A percentile compares a stretch with the other conserved stretches of the same genome.
These are phyloP conservation scores for Cactoblastis cactorum DNA, from an alignment of 2,888 invertebrate species.

Conservation along the genomic window DNA sequence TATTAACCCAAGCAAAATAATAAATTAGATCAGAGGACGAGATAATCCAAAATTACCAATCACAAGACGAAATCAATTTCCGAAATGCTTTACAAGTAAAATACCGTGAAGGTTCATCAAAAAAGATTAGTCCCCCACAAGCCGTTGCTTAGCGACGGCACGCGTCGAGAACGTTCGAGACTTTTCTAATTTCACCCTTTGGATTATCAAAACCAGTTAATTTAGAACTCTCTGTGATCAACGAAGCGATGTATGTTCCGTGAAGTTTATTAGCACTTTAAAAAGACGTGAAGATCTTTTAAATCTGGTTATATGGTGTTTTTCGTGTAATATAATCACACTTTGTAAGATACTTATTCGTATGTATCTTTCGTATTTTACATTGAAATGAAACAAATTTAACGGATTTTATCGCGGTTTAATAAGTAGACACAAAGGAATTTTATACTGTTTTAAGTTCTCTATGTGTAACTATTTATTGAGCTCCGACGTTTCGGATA, in stretches of 20 bases:
- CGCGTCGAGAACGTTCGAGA: slow-evolving; percentile 40
- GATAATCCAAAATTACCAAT: not conserved
- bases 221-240: not conserved
- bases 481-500: too few species aligned
- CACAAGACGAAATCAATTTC: not conserved
- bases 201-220: slow-evolving; percentile 4
- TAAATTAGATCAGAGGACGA: not conserved
- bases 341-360: too few species aligned
- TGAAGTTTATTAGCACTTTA: slow-evolving; percentile 3
- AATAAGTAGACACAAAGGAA: too few species aligned
- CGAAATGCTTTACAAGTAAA: not conserved
- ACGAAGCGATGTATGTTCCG: not conserved
- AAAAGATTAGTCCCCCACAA: slow-evolving; percentile 20
- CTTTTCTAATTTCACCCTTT: slow-evolving; percentile 50
- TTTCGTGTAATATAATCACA: not conserved
- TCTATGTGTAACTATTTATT: too few species aligned
- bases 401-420: too few species aligned
- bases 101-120: slow-evolving; percentile 12
- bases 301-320: slow-evolving; percentile 2
- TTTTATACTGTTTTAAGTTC: too few species aligned
- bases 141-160: slow-evolving; percentile 62
- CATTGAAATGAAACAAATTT: not conserved
- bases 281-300: not conserved
- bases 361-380: too few species aligned
- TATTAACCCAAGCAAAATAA: not conserved